Evolutionary conservation across 2,888 invertebrate species (phyloP), one percentile per base, ranked within the genome.

Genomic region (Agrotis ipsilon): DNA sequence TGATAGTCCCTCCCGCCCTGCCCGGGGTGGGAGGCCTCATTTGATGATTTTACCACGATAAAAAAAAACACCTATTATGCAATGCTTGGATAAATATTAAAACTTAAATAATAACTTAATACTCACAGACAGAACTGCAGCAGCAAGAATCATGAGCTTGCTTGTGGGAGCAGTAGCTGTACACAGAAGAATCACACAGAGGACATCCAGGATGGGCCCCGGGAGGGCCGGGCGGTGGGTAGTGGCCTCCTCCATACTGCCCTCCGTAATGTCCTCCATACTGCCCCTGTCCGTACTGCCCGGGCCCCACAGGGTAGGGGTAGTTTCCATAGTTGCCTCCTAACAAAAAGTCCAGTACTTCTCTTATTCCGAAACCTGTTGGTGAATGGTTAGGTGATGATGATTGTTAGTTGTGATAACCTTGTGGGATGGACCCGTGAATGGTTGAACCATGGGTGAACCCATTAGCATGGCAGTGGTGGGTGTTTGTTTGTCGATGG

Each of bases 111-210:
- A 27, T 39, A 11, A 51, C 16, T 16, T 0, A 18, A 80, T 86
- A 95, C 95, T 96, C 83, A 96, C 96, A 95, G 27, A 89, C 88
- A 64, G 90, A 86, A 86, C 97, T 96, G 84, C 98, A 98, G 88
- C 98, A 98, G 88, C 98, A 98, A 0, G 98, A 97, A 87, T 98
- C 98, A 86, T 98, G 98, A 6, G 97, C 95, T 70, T 98, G 95
- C 92, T 98, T 98, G 72, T 97, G 97, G 0, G 97, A 97, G 89
- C 98, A 98, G 91, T 98, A 98, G 83, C 97, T 97, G 91, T 97
- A 98, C 6, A 98, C 98, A 0, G 98, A 98, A 0, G 97, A 97
- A 89, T 98, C 98, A 86, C 98, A 98, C 43, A 97, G 90, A 0
- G 98, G 98, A 84, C 98, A 98, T n/a, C 96, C 96, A 0, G 94